A percentile compares a stretch with the other conserved stretches of the same genome.
These are phyloP conservation scores for Centropus unirufus DNA, from an alignment of 2,113 vertebrate species.

Conservation along the genomic window DNA sequence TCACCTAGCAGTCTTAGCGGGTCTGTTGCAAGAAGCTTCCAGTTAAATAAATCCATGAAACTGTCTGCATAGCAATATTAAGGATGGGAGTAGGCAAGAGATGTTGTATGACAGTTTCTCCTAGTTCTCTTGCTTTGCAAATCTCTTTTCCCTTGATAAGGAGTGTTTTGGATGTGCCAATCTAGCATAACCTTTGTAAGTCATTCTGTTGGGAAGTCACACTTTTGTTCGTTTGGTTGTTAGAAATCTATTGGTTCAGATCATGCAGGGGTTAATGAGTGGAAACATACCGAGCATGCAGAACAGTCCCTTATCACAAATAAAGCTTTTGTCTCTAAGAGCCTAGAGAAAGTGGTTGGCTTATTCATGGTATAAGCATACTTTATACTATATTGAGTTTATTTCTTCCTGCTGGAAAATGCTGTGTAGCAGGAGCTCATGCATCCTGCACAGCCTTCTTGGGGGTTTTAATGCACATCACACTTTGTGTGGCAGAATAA, in stretches of 20 bases:
- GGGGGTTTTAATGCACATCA: not conserved
- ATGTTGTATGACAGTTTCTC: not conserved
- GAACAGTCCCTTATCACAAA: not conserved
- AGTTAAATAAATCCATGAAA: not conserved
- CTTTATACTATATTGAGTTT: not conserved
- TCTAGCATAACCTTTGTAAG: not conserved
- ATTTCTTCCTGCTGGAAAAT: not conserved
- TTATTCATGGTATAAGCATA: not conserved
- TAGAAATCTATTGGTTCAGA: not conserved
- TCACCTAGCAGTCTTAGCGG: not conserved
- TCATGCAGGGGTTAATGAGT: constrained; percentile 24
- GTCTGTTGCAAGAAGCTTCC: not conserved
- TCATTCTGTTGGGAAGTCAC: not conserved
- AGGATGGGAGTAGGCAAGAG: not conserved
- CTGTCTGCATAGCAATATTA: not conserved
- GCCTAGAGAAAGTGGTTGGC: not conserved
- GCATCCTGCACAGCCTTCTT: not conserved
- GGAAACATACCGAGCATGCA: not conserved
- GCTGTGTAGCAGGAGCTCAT: not conserved
- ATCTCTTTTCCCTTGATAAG: constrained; percentile 1
- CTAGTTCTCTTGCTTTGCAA: not conserved
- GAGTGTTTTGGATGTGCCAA: not conserved
- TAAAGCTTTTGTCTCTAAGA: not conserved
- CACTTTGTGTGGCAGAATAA: not conserved
- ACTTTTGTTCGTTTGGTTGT: not conserved